Evolutionary conservation across 2,888 invertebrate species (phyloP).

Genomic region (Cenopis cana): DNA sequence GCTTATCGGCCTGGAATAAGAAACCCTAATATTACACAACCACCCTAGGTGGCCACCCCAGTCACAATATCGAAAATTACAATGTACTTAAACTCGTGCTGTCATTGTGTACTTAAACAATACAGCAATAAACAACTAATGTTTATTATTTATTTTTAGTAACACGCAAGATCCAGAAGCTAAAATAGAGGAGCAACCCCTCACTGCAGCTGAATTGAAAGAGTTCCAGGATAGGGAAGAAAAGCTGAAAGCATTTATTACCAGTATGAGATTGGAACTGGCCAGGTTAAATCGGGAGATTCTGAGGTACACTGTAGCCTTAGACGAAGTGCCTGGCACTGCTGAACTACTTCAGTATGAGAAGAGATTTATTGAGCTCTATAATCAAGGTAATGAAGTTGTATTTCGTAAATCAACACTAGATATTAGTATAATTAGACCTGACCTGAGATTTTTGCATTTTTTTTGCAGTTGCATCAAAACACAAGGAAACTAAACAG

Average conservation of each 20-base stretch:
- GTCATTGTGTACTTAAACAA: too few species aligned
- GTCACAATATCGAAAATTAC: too few species aligned
- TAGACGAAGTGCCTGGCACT: conserved; percentile 97
- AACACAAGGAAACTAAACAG: conserved; percentile 98
- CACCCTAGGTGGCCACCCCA: too few species aligned
- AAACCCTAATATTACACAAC: too few species aligned
- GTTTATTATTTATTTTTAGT: conserved; percentile 53
- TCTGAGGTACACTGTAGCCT: conserved; percentile 91
- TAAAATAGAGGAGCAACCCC: conserved; percentile 67
- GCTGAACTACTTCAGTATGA: conserved; percentile 98
- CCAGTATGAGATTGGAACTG: conserved; percentile 85
- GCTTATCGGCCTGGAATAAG: too few species aligned
- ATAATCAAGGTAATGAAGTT: conserved; percentile 91
- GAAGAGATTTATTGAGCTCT: conserved; percentile 96
- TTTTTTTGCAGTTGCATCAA: conserved; percentile 91
- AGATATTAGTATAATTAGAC: not conserved
- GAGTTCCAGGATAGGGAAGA: conserved; percentile 74
- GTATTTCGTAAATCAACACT: not conserved
- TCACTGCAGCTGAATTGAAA: conserved; percentile 68
- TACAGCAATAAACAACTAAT: not conserved
- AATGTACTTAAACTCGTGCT: too few species aligned
- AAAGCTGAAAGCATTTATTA: conserved; percentile 70
- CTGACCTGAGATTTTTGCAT: not conserved
- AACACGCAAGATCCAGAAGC: conserved; percentile 61
- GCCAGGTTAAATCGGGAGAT: conserved; percentile 93